These are phyloP conservation scores for Chiridota heheva DNA, from an alignment of 35 echinoderm and acorn worm genomes.

Conservation along the genomic window DNA sequence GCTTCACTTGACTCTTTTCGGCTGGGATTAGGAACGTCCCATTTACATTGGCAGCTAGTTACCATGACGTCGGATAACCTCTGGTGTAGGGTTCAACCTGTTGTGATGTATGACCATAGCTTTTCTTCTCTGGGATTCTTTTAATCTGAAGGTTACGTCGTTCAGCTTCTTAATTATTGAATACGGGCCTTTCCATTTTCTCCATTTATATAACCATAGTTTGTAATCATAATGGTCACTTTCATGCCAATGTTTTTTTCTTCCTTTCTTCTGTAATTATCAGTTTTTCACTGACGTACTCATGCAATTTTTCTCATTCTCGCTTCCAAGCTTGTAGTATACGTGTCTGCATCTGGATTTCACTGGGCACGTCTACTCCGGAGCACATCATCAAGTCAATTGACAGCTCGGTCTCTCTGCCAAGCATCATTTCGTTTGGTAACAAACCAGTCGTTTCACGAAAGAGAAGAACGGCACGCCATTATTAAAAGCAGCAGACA, in stretches of 20 bases:
- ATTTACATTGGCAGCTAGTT: too few species aligned
- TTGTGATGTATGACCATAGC: neutral
- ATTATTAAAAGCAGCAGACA: constrained; percentile 27
- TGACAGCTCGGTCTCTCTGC: constrained; percentile 17
- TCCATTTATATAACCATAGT: constrained; percentile 37
- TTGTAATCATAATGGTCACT: neutral
- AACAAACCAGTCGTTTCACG: constrained; percentile 28
- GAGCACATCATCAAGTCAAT: constrained; percentile 11
- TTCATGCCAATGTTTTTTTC: constrained; percentile 24
- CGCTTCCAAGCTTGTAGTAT: neutral
- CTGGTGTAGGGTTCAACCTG: constrained; percentile 7
- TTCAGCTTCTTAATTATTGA: neutral
- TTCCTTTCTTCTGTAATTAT: neutral
- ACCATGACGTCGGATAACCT: too few species aligned
- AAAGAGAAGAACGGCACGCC: constrained; percentile 3
- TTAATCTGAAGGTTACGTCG: constrained; percentile 1
- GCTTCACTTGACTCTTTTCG: too few species aligned
- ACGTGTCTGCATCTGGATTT: neutral
- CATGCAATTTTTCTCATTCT: constrained; percentile 1
- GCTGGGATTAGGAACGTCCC: too few species aligned
- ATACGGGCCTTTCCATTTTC: neutral
- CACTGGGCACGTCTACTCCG: neutral
- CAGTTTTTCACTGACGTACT: neutral
- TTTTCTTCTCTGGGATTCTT: neutral
- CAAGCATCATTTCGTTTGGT: constrained; percentile 45